Evolutionary conservation across 2,113 vertebrate species (phyloP), one percentile per base, ranked within the genome.

Genomic region (Felis catus): DNA sequence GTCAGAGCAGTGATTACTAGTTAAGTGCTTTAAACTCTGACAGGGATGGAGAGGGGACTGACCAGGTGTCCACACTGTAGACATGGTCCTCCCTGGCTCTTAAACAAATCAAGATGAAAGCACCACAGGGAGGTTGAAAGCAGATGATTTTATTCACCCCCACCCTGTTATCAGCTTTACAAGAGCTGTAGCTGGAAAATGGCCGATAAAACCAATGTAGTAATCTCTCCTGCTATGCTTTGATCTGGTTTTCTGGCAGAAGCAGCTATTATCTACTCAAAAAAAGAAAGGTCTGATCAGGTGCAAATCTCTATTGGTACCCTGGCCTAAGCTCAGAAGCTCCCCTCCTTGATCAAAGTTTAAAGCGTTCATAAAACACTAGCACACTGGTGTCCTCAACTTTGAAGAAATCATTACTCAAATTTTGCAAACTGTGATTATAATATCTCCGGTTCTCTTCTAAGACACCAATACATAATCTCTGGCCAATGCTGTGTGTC

Each of bases 211-310:
- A 85, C 96, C 93, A 78, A 96, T 58, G 76, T 93, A 85, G 83
- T 95, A 76, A 95, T 97, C 96, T 97, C 71, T 78, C 97, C 88
- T 79, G 97, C 97, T 97, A 96, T 31, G 92, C 97, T 98, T 88
- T 98, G 93, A 97, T 97, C 94, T 91, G 76, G 65, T 79, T 97
- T 96, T 96, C 93, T 97, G 95, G 94, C 95, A 97, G 90, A 96
- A 97, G 91, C 39, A 93, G 88, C 91, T 97, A 97, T 96, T 98
- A 97, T 86, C 92, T 82, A 73, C 91, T 89, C 95, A 91, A 83
- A 96, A 97, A 95, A 80, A 74, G 70, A 73, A 96, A 98, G 94
- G 92, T 97, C 76, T 95, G 88, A 92, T 97, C 92, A 90, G 92
- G 95, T 94, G 76, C 92, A 97, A 93, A 88, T 93, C 88, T 61